Base-by-base conservation (phyloP, 1,140 invertebrate species). In the Sweltsa coloradensis region DNA sequence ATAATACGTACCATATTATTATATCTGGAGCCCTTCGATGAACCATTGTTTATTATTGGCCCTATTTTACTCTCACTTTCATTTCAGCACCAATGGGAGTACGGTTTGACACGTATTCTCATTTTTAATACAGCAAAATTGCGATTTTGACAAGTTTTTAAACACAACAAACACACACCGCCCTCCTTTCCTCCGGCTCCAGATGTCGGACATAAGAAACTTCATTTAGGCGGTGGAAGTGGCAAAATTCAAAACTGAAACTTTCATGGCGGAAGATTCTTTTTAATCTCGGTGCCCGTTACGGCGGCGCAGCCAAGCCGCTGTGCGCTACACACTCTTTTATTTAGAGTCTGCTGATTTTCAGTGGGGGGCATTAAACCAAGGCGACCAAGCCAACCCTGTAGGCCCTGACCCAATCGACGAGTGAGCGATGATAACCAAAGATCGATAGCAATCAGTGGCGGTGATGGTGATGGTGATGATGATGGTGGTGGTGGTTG, bases 1-100 rank as follows among this genome's bases (percentile, higher is more conserved):
- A 39, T 31, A n/a, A 22, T 34, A 61, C 54, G 53, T 51, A 68
- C 66, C 65, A 68, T 55, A 68, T 67, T 24, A 67, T 50, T 49
- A 65, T 58, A 50, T 68, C 66, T 11, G 19, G 41, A 1, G 25
- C 24, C 29, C 22, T 43, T 19, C 24, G 37, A 36, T 19, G 18
- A 36, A 36, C 4, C 21, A 36, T 19, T 18, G 1, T 11, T 36
- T 1, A 36, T 36, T 36, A 18, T 18, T 36, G 18, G 9, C 6
- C 18, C 5, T 36, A 2, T 36, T 36, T 36, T 36, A 1, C 11
- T 36, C 34, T 36, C 18, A 18, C 5, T 18, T 36, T 5, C 2
- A 36, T 36, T 36, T 18, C 9, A 36, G 6, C 34, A 36, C 29
- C 29, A 11, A 16, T 16, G 11, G 29, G 11, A 16, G 29, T 31